Base-by-base conservation (phyloP, 2,888 invertebrate genomes). In the Ctena decussata region DNA sequence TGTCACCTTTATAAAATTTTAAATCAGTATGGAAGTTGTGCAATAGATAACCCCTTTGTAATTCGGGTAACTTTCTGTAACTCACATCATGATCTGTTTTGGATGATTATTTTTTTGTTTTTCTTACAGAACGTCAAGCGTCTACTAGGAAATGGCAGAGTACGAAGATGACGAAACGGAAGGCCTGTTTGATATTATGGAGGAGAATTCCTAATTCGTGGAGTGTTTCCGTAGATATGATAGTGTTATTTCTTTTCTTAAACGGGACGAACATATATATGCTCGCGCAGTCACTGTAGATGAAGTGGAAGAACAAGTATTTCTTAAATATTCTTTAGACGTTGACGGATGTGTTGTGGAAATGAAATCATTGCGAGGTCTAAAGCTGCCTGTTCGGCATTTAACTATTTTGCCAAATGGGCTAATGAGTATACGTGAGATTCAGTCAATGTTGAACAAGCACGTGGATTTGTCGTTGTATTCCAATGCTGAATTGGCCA, bases 361-460 rank as follows among this genome's bases (percentile, higher is more conserved):
- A 77, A 39, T 82, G n/a, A 77, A 73, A 46, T 60, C 60, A 30
- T 32, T 77, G 65, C 30, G 35, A 24, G 35, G 65, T 27, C 32
- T 77, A 27, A 30, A 72, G 2, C 37, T 71, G 18, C 77, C 60
- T 30, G 73, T 77, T n/a, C 72, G 73, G 15, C 77, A 82, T 69
- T 49, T 82, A 44, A 77, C 57, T 35, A 6, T 82, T 18, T 27
- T 53, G 18, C 82, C 72, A n/a, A 73, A 82, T 21, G 77, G 32
- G 24, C 6, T 60, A 24, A 30, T 35, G 21, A 71, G 69, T 79
- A 35, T 86, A 37, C 49, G 53, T n/a, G n/a, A 46, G 3, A 44
- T 86, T 27, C 46, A 69, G 49, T 32, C 76, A 49, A 41, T 69
- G 80, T 76, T 86, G n/a, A 86, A 86, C 27, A 83, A 86, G 44